phyloP scores from a whole-genome alignment of 2,113 vertebrate genomes.

The Tor tambroides region DNA sequence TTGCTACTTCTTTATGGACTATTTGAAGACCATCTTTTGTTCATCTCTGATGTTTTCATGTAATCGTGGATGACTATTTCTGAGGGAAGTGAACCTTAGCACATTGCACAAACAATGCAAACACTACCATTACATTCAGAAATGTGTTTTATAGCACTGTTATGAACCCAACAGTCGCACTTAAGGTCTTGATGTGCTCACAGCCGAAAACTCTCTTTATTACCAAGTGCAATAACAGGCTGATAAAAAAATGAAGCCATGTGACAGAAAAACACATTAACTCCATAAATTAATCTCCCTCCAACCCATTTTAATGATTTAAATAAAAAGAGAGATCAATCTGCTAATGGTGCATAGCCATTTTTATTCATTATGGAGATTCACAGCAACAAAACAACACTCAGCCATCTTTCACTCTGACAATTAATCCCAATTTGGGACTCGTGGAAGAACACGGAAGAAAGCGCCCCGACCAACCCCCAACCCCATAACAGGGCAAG shows the following conservation, averaged over 20 bases:
- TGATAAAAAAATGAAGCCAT: background rate
- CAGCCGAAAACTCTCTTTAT: background rate
- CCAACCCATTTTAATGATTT: conserved; percentile 64
- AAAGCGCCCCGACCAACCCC: conserved; percentile 7
- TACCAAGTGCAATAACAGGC: conserved; percentile 57
- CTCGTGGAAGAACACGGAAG: conserved; percentile 61
- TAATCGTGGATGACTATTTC: background rate
- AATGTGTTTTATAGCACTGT: conserved; percentile 18
- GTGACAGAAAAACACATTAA: conserved; percentile 51
- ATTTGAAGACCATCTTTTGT: background rate
- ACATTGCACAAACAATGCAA: conserved; percentile 5
- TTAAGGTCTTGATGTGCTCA: conserved; percentile 9
- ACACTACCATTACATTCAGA: background rate
- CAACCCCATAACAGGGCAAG: conserved; percentile 63
- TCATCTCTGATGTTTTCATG: background rate
- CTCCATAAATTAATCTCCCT: conserved; percentile 58
- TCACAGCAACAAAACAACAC: conserved; percentile 69
- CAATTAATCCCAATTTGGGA: conserved; percentile 64
- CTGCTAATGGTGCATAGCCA: conserved; percentile 66
- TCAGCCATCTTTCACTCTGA: conserved; percentile 72
- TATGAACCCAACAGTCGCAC: conserved; percentile 24
- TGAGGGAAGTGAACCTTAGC: background rate
- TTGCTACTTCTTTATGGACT: background rate
- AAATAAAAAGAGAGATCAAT: conserved; percentile 70
- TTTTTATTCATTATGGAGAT: conserved; percentile 77